Evolutionary conservation across 2,113 vertebrate species (phyloP).

Genomic region (Natator depressus): DNA sequence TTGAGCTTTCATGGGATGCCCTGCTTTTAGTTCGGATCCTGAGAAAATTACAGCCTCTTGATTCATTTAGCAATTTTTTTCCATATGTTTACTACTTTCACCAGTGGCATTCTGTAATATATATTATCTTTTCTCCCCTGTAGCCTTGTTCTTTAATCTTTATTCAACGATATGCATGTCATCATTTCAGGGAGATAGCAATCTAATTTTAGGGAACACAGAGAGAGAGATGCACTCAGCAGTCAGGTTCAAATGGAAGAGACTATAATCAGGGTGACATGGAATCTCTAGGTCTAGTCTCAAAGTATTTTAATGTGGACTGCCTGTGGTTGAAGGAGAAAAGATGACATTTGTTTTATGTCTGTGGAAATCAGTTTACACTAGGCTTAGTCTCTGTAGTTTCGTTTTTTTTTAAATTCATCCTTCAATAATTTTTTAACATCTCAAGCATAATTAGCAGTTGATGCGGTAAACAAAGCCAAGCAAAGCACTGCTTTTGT

Average conservation of each 20-base stretch:
- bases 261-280: background rate
- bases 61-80: background rate
- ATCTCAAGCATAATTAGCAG: slow-evolving; percentile 30
- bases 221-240: background rate
- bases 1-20: background rate
- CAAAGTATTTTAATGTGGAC: slow-evolving; percentile 16
- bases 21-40: background rate
- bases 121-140: background rate
- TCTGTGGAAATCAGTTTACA: background rate
- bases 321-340: slow-evolving; percentile 9
- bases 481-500: slow-evolving; percentile 44
- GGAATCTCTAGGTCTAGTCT: background rate
- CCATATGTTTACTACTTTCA: background rate
- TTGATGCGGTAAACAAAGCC: slow-evolving; percentile 11
- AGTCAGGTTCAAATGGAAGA: background rate
- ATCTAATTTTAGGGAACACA: slow-evolving; percentile 9
- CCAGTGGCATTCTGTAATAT: background rate
- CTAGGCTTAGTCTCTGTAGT: background rate
- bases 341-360: slow-evolving; percentile 4
- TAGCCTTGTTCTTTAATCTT: slow-evolving; percentile 9
- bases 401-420: background rate
- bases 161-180: background rate
- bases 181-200: background rate
- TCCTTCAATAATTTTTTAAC: background rate
- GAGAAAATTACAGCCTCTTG: background rate